Evolutionary conservation across 1,140 invertebrate genomes (phyloP), one percentile per base, ranked within the genome.

Genomic region (Gonioctena quinquepunctata): DNA sequence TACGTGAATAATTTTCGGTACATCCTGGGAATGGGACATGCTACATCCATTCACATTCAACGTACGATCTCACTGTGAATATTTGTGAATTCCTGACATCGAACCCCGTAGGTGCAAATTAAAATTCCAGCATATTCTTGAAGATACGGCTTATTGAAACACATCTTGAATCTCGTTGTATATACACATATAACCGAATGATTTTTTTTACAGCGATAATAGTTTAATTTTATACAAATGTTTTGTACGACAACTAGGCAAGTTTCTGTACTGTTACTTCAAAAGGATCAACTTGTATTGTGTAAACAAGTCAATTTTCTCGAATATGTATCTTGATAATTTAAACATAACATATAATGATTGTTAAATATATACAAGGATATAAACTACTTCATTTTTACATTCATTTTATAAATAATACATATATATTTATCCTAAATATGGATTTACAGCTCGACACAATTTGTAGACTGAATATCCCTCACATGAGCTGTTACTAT

Each of bases 121-220:
- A n/a, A n/a, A n/a, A n/a, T n/a, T n/a, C n/a, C n/a, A n/a, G n/a
- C n/a, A n/a, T n/a, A n/a, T n/a, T n/a, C n/a, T n/a, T n/a, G n/a
- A n/a, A n/a, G n/a, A n/a, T n/a, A n/a, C n/a, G n/a, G n/a, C n/a
- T n/a, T n/a, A n/a, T n/a, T n/a, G n/a, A n/a, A n/a, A n/a, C n/a
- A n/a, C n/a, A n/a, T n/a, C n/a, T n/a, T n/a, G n/a, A n/a, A n/a
- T n/a, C n/a, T n/a, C n/a, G n/a, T n/a, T n/a, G n/a, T n/a, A n/a
- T n/a, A n/a, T n/a, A n/a, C n/a, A 72, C 72, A 70, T n/a, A 72
- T 74, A 72, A 68, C 62, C 69, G 74, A 74, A 74, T 72, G 71
- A 72, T 69, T 70, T 74, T 75, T 76, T 76, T 71, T 77, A 77
- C 76, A 79, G 72, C 74, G 62, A 59, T 50, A 66, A 57, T n/a